Conservation (phyloP, 2,113 vertebrate genomes). For the Nicator chloris region DNA sequence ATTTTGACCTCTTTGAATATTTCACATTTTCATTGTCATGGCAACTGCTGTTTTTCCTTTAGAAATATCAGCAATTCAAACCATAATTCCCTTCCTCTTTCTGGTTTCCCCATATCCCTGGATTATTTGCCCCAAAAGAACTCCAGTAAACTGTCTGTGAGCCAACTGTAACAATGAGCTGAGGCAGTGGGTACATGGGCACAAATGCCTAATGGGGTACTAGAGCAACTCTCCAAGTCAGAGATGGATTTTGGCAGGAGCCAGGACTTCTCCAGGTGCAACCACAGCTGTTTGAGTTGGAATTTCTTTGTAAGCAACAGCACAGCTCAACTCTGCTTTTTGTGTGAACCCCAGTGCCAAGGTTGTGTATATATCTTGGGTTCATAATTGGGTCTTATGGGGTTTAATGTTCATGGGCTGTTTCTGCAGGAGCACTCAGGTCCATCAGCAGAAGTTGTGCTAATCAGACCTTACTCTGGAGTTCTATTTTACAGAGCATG, state of each 20-base stretch:
- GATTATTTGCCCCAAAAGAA: neutral
- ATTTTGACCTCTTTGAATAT: conserved; percentile 45
- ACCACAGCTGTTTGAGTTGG: neutral
- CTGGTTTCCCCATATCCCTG: neutral
- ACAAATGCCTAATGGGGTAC: neutral
- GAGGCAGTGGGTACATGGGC: neutral
- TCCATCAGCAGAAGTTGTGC: neutral
- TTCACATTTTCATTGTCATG: conserved; percentile 60
- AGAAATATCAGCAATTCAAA: conserved; percentile 21
- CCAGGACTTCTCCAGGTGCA: neutral
- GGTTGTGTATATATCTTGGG: fast-evolving
- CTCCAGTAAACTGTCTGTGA: neutral
- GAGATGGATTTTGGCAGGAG: neutral
- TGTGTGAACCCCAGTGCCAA: neutral
- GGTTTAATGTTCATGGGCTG: neutral
- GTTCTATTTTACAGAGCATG: neutral
- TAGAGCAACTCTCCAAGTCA: neutral
- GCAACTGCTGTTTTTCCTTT: conserved; percentile 38
- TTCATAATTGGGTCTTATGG: neutral
- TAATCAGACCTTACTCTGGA: neutral
- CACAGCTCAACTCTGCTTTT: neutral
- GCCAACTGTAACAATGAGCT: neutral
- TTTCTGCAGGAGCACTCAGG: neutral
- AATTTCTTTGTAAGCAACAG: neutral
- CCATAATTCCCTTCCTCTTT: neutral